Conservation (phyloP, 2,888 invertebrate species). For the Apantesis nais region DNA sequence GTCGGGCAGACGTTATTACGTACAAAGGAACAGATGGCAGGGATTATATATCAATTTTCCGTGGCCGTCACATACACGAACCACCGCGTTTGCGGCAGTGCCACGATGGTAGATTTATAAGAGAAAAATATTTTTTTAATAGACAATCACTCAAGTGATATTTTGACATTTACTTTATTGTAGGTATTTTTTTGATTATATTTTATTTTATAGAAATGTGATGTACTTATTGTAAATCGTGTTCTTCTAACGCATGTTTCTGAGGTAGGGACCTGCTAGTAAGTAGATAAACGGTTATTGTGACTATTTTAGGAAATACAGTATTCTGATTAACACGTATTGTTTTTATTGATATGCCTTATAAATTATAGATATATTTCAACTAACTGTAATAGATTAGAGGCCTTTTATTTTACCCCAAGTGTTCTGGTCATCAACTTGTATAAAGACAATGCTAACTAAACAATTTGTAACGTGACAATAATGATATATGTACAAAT, state of each 20-base stretch:
- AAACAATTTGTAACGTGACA: not conserved
- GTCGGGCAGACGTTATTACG: constrained; percentile 79
- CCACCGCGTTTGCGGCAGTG: constrained; percentile 77
- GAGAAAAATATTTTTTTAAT: constrained; percentile 68
- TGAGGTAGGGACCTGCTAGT: constrained; percentile 79
- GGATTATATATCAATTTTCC: constrained; percentile 80
- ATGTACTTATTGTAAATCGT: constrained; percentile 70
- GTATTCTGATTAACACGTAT: constrained; percentile 67
- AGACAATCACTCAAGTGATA: constrained; percentile 56
- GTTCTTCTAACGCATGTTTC: constrained; percentile 69
- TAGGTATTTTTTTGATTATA: constrained; percentile 40
- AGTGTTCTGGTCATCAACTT: constrained; percentile 2
- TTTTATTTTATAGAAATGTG: constrained; percentile 60
- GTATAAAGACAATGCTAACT: constrained; percentile 3
- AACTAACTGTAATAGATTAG: not conserved
- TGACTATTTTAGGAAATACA: constrained; percentile 76
- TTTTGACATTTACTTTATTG: constrained; percentile 42
- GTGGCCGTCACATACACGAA: constrained; percentile 76
- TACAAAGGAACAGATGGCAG: constrained; percentile 75
- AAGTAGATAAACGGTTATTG: constrained; percentile 60
- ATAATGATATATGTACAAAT: constrained; percentile 4
- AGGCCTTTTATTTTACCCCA: not conserved
- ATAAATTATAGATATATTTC: not conserved
- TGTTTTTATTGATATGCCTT: constrained; percentile 46
- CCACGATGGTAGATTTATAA: constrained; percentile 78